Evolutionary conservation across 2,888 invertebrate genomes (phyloP).

Genomic region (Mactromeris polynyma): DNA sequence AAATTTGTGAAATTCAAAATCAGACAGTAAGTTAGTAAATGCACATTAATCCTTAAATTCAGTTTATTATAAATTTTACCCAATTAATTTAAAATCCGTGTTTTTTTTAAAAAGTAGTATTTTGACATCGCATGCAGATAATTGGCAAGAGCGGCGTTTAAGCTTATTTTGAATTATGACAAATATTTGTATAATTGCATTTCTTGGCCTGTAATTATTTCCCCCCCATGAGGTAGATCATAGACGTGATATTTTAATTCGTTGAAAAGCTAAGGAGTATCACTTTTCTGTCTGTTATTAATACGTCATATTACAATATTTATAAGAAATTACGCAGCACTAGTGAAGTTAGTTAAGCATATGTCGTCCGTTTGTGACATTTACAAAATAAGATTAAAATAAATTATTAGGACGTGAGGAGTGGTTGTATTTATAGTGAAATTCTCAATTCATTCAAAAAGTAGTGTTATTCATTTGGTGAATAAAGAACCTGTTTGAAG

Average conservation of each 20-base stretch:
- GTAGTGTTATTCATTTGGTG: neutral
- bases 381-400: neutral
- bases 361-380: neutral
- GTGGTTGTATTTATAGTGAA: neutral
- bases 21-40: neutral
- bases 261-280: neutral
- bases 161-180: constrained; percentile 43
- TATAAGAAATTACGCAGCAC: constrained; percentile 5
- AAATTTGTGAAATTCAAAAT: neutral
- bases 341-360: neutral
- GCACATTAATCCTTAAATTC: constrained; percentile 1
- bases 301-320: neutral
- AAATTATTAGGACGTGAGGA: neutral
- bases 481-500: neutral
- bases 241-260: neutral
- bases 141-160: constrained; percentile 10
- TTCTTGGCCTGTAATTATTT: constrained; percentile 40
- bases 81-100: neutral
- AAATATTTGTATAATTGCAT: constrained; percentile 54
- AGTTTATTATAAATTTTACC: neutral
- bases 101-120: neutral
- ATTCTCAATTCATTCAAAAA: neutral
- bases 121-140: constrained; percentile 42
- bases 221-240: constrained; percentile 14
- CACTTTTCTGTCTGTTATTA: constrained; percentile 10